Evolutionary conservation across 92 coral and sea anemone genomes (phyloP).

Genomic region (Diadumene lineata): DNA sequence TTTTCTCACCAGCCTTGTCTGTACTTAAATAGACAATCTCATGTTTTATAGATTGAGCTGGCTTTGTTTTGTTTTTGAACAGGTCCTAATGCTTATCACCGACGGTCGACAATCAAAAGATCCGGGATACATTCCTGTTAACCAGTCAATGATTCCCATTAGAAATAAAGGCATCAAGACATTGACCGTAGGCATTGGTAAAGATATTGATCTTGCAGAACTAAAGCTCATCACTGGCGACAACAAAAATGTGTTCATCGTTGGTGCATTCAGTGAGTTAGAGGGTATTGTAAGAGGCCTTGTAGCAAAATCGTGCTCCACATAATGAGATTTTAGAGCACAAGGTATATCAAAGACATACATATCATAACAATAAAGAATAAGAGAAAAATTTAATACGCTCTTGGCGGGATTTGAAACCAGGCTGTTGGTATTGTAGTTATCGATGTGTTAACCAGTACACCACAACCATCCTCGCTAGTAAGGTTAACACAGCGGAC

Average conservation of each 20-base stretch:
- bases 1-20: neutral
- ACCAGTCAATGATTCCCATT: constrained; percentile 66
- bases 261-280: constrained; percentile 59
- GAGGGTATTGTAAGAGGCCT: constrained; percentile 71
- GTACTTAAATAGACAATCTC: neutral
- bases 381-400: no score
- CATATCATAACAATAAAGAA: no score
- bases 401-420: no score
- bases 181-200: constrained; percentile 82
- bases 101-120: constrained; percentile 84
- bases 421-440: no score
- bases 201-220: constrained; percentile 57
- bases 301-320: constrained; percentile 60
- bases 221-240: constrained; percentile 67
- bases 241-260: constrained; percentile 57
- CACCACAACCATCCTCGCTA: no score
- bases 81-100: constrained; percentile 77
- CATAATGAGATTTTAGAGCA: neutral
- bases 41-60: no score
- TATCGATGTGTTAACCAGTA: no score
- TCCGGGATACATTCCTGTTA: constrained; percentile 57
- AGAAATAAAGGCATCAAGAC: constrained; percentile 73
- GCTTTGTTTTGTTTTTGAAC: no score
- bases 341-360: neutral
- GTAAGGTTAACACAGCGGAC: no score